Percentiles rank a stretch among this genome's conserved stretches.
These are phyloP conservation scores for Sipha flava DNA, from an alignment of 1,140 invertebrate genomes.

Conservation along the genomic window DNA sequence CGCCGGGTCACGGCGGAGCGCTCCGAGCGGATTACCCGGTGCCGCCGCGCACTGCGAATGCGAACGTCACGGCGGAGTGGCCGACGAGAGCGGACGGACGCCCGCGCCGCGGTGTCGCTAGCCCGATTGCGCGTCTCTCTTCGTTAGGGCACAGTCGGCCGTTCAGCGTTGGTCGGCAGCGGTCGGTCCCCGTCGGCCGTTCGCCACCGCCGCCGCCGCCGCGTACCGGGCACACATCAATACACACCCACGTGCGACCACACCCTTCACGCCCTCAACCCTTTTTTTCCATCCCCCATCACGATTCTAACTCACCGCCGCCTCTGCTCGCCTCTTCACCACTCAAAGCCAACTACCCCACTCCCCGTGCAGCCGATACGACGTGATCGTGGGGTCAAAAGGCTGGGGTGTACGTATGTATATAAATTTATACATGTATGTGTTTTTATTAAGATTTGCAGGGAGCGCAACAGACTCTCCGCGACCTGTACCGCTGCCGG, in stretches of 20 bases:
- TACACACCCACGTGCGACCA: conserved; percentile 29
- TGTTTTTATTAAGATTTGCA: not conserved
- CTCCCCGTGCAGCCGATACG: too few relatives aligned
- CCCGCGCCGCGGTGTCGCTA: not conserved
- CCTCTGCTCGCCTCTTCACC: too few relatives aligned
- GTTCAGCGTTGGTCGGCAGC: not conserved
- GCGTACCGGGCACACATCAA: not conserved
- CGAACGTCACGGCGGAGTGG: too few relatives aligned
- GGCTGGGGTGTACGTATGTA: not conserved
- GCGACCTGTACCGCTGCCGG: not conserved
- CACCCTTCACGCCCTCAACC: conserved; percentile 25
- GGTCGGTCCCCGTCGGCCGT: not conserved
- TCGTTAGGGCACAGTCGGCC: not conserved
- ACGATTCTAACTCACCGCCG: too few relatives aligned
- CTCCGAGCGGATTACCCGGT: not conserved
- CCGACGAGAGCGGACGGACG: not conserved
- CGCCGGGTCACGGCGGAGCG: not conserved
- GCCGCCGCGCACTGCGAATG: not conserved
- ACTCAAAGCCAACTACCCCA: too few relatives aligned
- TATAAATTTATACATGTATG: not conserved
- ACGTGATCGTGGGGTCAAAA: not conserved
- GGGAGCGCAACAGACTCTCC: not conserved
- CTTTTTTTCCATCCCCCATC: not conserved
- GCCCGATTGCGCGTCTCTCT: not conserved
- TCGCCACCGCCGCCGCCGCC: not conserved